phyloP scores from a whole-genome alignment of 2,113 vertebrate genomes.

The Aphyosemion australe region DNA sequence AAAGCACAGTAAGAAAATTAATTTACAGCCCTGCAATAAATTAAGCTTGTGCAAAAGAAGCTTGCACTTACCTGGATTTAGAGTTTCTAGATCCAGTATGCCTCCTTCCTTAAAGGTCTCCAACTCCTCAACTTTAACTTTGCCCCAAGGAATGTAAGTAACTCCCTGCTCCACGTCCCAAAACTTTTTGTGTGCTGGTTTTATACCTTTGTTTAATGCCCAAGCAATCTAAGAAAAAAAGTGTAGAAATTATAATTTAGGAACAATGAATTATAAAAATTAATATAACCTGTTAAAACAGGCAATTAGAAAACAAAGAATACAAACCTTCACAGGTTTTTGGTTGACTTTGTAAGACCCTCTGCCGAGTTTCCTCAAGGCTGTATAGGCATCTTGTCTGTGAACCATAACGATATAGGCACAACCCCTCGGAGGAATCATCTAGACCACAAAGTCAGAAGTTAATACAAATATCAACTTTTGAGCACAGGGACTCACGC shows the following conservation, averaged over 20 bases:
- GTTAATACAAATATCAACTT: not conserved
- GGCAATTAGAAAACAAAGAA: not conserved
- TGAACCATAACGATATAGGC: constrained; percentile 98
- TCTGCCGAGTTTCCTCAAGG: constrained; percentile 90
- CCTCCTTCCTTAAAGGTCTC: constrained; percentile 92
- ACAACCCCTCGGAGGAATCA: constrained; percentile 97
- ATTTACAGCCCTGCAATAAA: not conserved
- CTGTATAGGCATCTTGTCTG: constrained; percentile 92
- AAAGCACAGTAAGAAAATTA: constrained; percentile 1
- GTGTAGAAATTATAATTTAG: not conserved
- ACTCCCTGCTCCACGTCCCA: constrained; percentile 97
- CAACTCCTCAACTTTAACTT: constrained; percentile 91
- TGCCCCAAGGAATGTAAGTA: constrained; percentile 95
- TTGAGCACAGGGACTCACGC: not conserved
- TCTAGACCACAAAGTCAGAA: constrained; percentile 74
- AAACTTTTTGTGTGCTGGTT: constrained; percentile 92
- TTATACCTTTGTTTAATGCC: constrained; percentile 98
- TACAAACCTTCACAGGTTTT: constrained; percentile 92
- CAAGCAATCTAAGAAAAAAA: constrained; percentile 88
- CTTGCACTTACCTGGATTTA: constrained; percentile 87
- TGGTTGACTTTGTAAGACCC: constrained; percentile 93
- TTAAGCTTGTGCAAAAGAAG: not conserved
- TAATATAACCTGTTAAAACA: not conserved
- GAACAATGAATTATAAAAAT: not conserved
- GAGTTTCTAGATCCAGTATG: constrained; percentile 89